These are phyloP conservation scores for Hylomyscus alleni DNA, from an alignment of 2,797 vertebrate genomes.

Conservation along the genomic window DNA sequence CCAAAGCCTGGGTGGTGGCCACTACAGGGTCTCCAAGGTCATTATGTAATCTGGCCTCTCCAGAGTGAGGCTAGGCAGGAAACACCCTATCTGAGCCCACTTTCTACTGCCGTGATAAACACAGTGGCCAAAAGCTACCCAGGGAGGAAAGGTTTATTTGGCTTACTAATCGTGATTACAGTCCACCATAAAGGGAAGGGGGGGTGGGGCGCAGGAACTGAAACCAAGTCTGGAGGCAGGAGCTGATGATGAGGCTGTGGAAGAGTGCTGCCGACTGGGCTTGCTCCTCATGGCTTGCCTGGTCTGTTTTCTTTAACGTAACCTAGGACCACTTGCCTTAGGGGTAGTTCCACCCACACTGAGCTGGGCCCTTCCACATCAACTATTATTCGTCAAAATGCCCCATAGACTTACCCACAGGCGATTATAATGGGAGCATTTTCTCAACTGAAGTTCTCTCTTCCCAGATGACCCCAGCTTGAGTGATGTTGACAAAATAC, in stretches of 20 bases:
- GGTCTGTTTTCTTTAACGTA: neutral
- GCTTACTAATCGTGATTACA: too few relatives aligned
- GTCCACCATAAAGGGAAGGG: neutral
- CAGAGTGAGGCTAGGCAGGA: accelerated
- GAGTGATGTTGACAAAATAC: neutral
- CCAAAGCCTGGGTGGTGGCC: neutral
- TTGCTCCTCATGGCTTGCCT: neutral
- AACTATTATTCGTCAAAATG: neutral
- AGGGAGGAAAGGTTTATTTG: neutral
- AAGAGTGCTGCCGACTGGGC: neutral
- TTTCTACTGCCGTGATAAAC: neutral
- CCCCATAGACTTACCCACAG: neutral
- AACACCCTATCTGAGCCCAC: neutral
- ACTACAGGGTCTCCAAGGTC: neutral
- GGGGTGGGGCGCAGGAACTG: neutral
- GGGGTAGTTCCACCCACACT: neutral
- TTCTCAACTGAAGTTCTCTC: neutral
- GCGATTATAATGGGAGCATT: neutral
- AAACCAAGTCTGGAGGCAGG: neutral
- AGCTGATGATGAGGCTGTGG: neutral
- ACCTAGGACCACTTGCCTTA: neutral
- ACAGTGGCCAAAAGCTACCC: neutral
- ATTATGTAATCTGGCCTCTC: neutral
- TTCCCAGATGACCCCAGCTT: neutral
- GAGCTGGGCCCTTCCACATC: neutral